These are phyloP conservation scores for Ammospiza maritima DNA, from an alignment of 2,797 vertebrate species.

Conservation along the genomic window DNA sequence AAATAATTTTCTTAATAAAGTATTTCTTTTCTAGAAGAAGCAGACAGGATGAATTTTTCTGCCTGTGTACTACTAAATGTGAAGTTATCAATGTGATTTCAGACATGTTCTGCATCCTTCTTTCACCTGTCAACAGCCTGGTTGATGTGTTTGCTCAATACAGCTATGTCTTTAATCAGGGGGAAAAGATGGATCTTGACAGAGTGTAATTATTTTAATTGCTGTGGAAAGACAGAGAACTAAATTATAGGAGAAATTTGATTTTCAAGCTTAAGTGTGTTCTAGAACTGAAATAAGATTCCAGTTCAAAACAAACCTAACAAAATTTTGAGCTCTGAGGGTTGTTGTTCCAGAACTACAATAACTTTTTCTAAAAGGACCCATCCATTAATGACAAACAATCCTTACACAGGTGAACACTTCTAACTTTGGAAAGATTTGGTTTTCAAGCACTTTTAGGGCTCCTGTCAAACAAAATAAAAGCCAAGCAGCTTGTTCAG, in stretches of 20 bases:
- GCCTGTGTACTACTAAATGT: neutral
- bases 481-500: neutral
- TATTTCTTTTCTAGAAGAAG: neutral
- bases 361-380: neutral
- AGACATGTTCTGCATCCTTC: neutral
- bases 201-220: slow-evolving; percentile 37
- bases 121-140: neutral
- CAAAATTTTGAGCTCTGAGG: neutral
- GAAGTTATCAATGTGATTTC: neutral
- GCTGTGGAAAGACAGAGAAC: neutral
- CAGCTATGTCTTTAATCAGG: neutral
- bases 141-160: neutral
- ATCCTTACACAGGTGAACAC: neutral
- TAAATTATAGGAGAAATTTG: neutral
- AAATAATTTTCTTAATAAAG: neutral
- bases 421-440: neutral
- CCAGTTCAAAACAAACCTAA: neutral
- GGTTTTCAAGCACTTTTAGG: neutral
- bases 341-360: neutral
- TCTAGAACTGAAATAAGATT: neutral
- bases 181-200: neutral
- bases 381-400: neutral
- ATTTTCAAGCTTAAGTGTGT: neutral
- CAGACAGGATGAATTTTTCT: neutral
- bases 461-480: neutral